Evolutionary conservation across 1,140 invertebrate genomes (phyloP), one percentile per base, ranked within the genome.

Genomic region (Holotrichia oblita): DNA sequence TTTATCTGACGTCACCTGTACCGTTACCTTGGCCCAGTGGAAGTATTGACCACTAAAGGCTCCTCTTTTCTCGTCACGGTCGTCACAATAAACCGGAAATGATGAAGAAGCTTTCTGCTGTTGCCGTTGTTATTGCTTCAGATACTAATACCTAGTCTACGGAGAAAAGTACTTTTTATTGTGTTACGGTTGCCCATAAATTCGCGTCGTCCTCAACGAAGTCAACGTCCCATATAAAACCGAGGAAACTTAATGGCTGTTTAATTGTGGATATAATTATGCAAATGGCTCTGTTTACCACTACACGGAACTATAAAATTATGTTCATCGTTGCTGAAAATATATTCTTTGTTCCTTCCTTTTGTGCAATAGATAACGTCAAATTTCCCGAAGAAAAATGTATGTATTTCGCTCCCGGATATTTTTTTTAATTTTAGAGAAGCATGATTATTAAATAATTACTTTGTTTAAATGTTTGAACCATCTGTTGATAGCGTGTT

Each of bases 1-100:
- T 74, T 74, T 78, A 75, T 48, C 55, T 82, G 81, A 82, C 81
- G 83, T 82, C 79, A 82, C 41, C 76, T 79, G 78, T 83, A 78
- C 83, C 83, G 83, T 83, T 83, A 83, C 81, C 81, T 82, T 82
- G 83, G 82, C 83, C 82, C 83, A 83, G 83, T 82, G 82, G 81
- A 78, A 79, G 41, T 69, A 78, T 64, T 79, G 72, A 72, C 48
- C 69, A 76, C 75, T n/a, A 76, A 72, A 40, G 22, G 12, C 48
- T 27, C 27, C 48, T 59, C 59, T 42, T 42, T 40, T 69, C 17
- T 77, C 75, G 27, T 69, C 61, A 27, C 22, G 61, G 27, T 27
- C 61, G 61, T 69, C 61, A 69, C 22, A 69, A 69, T 69, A 69
- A 69, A 69, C 61, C 61, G 61, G 61, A 69, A 69, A 69, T 22